Evolutionary conservation across 2,113 vertebrate genomes (phyloP), one percentile per base, ranked within the genome.

Genomic region (Lota lota): DNA sequence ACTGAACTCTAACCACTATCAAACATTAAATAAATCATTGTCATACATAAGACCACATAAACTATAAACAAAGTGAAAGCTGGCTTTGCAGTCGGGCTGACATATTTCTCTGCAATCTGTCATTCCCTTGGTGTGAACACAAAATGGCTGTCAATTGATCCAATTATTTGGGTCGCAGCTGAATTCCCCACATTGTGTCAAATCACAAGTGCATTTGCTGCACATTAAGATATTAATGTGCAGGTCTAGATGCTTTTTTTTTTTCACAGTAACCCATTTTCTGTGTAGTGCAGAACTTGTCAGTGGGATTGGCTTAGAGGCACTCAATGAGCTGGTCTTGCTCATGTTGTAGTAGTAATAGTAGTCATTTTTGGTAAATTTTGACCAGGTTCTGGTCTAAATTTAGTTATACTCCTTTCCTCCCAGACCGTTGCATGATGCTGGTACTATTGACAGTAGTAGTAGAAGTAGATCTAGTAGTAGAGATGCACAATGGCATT

Each of bases 351-450:
- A 10, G 40, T 47, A 47, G 40, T 47, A 47, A 47, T 47, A 47
- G 40, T 14, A n/a, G 53, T 56, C 53, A 17, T 56, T 56, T 56
- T n/a, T 14, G 16, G n/a, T n/a, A n/a, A n/a, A n/a, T n/a, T n/a
- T n/a, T n/a, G n/a, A 61, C 69, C 74, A 71, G 76, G 76, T 70
- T 76, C 62, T 22, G 11, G 20, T 84, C 84, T 87, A 90, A 87
- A 89, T 83, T 80, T 83, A 88, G 79, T 65, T 64, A 18, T 33
- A 6, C 58, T 58, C 47, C 50, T 51, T 17, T 60, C 69, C 78
- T 82, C 68, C 28, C 64, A 81, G 82, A 77, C 70, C 58, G 72
- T 6, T 69, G 16, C 28, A 68, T 4, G 50, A 76, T 57, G 71
- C 56, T 54, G 70, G 73, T 78, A 69, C 2, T 70, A 51, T 75